Evolutionary conservation across 2,888 invertebrate species (phyloP).

Genomic region (Erebia ligea): DNA sequence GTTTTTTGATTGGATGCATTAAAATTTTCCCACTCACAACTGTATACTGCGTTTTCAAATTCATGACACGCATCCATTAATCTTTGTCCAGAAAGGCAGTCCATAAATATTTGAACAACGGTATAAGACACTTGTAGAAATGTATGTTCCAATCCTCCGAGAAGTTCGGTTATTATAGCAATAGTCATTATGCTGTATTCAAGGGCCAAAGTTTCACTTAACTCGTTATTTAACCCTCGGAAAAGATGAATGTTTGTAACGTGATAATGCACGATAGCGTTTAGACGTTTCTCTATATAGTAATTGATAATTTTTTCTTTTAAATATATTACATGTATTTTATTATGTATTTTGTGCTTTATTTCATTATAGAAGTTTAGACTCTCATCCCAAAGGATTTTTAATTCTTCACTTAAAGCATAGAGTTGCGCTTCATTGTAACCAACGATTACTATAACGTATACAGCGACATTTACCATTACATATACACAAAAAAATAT

Average conservation of each 20-base stretch:
- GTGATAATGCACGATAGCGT: conserved; percentile 52
- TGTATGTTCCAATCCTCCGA: conserved; percentile 62
- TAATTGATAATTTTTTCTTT: conserved; percentile 46
- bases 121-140: conserved; percentile 57
- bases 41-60: conserved; percentile 58
- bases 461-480: conserved; percentile 51
- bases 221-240: conserved; percentile 50
- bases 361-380: conserved; percentile 33
- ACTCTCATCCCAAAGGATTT: conserved; percentile 54
- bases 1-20: conserved; percentile 56
- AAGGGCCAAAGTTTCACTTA: conserved; percentile 51
- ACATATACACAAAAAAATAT: conserved; percentile 48
- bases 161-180: conserved; percentile 57
- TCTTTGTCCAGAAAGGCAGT: conserved; percentile 61
- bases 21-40: conserved; percentile 65
- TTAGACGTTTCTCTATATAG: conserved; percentile 47
- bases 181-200: conserved; percentile 54
- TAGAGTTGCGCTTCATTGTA: conserved; percentile 61
- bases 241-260: conserved; percentile 49
- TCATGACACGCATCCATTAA: conserved; percentile 56
- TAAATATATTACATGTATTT: conserved; percentile 15
- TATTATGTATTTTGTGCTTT: conserved; percentile 19
- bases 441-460: conserved; percentile 55
- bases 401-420: conserved; percentile 56
- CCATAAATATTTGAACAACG: conserved; percentile 56